These are phyloP conservation scores for Troides oblongomaculatus DNA, from an alignment of 2,888 invertebrate genomes.

Conservation along the genomic window DNA sequence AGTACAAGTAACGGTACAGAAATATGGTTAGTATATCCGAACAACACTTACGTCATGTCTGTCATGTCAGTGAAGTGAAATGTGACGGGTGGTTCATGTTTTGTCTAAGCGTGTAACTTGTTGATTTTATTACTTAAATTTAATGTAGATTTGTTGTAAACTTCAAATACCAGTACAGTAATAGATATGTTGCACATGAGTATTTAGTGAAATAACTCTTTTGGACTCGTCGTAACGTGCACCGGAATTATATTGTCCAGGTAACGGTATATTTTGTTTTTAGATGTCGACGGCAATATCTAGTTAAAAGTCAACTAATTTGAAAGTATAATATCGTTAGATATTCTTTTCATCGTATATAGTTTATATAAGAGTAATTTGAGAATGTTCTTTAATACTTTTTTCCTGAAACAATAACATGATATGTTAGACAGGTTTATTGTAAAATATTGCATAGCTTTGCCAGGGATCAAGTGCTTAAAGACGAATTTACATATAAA, in stretches of 20 bases:
- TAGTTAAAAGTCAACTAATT: conserved; percentile 43
- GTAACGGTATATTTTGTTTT: conserved; percentile 76
- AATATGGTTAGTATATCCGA: conserved; percentile 30
- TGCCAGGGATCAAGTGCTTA: conserved; percentile 7
- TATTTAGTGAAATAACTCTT: conserved; percentile 48
- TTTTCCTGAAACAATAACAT: conserved; percentile 13
- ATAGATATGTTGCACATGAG: conserved; percentile 31
- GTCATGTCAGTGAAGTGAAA: conserved; percentile 52
- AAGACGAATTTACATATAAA: conserved; percentile 8
- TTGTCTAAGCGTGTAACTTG: conserved; percentile 70
- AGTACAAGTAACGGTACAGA: not conserved
- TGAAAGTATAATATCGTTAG: conserved; percentile 15
- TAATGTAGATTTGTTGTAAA: conserved; percentile 55
- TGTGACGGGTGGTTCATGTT: conserved; percentile 70
- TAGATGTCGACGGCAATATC: conserved; percentile 62
- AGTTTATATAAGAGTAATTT: not conserved
- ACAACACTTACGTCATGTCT: conserved; percentile 39
- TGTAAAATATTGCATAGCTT: conserved; percentile 18
- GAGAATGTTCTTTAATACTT: not conserved
- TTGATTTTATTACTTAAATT: conserved; percentile 68
- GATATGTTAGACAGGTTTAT: conserved; percentile 15
- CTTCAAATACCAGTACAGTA: conserved; percentile 36
- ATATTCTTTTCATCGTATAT: not conserved
- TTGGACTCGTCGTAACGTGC: conserved; percentile 44
- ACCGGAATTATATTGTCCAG: conserved; percentile 58